phyloP scores from a whole-genome alignment of 2,888 invertebrate genomes.

The Diarsia dahlii region DNA sequence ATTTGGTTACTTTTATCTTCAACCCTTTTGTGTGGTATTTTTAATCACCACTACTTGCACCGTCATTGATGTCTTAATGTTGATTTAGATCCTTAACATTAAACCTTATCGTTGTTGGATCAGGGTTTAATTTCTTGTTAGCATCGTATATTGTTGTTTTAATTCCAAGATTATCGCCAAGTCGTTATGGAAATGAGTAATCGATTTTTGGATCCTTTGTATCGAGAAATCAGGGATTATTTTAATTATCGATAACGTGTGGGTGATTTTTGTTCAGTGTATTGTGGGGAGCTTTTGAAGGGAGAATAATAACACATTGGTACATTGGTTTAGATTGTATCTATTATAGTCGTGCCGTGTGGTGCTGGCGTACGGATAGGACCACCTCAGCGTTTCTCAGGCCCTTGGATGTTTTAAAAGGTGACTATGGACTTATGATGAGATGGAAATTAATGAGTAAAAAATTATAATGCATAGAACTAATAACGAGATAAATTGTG shows the following conservation, averaged over 20 bases:
- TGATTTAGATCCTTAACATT: conserved; percentile 37
- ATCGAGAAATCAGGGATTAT: conserved; percentile 63
- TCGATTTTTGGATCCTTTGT: conserved; percentile 69
- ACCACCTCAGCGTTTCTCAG: conserved; percentile 46
- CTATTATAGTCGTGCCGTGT: conserved; percentile 28
- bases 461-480: background rate
- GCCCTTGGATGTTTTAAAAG: background rate
- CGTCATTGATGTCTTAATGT: conserved; percentile 71
- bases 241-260: conserved; percentile 71
- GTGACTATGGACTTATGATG: conserved; percentile 7
- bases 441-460: too few species aligned
- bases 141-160: conserved; percentile 50
- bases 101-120: conserved; percentile 4
- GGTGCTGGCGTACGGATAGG: background rate
- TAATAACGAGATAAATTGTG: background rate
- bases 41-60: conserved; percentile 75
- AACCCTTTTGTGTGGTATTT: conserved; percentile 73
- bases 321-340: conserved; percentile 46
- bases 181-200: conserved; percentile 72
- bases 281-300: conserved; percentile 36
- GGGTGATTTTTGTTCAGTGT: conserved; percentile 44
- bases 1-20: conserved; percentile 53
- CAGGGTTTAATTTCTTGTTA: conserved; percentile 34
- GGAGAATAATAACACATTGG: conserved; percentile 69
- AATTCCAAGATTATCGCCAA: conserved; percentile 63